These are phyloP conservation scores for Hydrolagus colliei DNA, from an alignment of 2,797 vertebrate species.

Conservation along the genomic window DNA sequence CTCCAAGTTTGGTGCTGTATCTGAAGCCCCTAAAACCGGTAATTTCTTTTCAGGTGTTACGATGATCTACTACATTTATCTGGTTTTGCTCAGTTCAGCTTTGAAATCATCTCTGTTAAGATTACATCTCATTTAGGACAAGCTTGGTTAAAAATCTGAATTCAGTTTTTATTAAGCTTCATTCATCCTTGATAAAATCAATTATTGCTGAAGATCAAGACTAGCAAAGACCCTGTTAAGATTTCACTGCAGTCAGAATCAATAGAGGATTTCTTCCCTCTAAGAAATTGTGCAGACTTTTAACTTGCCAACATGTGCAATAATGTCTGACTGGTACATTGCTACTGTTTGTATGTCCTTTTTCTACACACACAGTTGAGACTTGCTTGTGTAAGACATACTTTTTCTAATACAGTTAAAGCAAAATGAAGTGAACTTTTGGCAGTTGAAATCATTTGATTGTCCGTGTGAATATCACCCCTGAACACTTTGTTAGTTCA, in stretches of 20 bases:
- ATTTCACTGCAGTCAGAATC: conserved; percentile 14
- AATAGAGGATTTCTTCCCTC: conserved; percentile 19
- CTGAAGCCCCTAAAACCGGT: conserved; percentile 1
- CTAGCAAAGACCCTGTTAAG: not conserved
- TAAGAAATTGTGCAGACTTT: not conserved
- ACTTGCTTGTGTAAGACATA: conserved; percentile 18
- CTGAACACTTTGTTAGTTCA: conserved; percentile 8
- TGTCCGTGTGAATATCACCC: conserved; percentile 21
- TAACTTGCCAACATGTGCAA: conserved; percentile 13
- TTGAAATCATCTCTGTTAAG: not conserved
- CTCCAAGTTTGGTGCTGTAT: not conserved
- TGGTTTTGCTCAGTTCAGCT: conserved; percentile 18
- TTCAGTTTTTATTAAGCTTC: conserved; percentile 15
- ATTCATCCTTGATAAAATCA: conserved; percentile 26
- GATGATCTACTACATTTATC: not conserved
- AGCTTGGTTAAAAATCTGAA: conserved; percentile 29
- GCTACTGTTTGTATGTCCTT: conserved; percentile 13
- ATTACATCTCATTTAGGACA: conserved; percentile 21
- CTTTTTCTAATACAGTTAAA: conserved; percentile 22
- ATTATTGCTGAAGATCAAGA: conserved; percentile 17
- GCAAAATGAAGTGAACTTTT: conserved; percentile 17
- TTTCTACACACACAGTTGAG: conserved; percentile 13
- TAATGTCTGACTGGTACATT: conserved; percentile 9
- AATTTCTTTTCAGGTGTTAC: conserved; percentile 19
- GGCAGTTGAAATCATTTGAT: not conserved